Evolutionary conservation across 2,113 vertebrate species (phyloP).

Genomic region (Amazona vittata): DNA sequence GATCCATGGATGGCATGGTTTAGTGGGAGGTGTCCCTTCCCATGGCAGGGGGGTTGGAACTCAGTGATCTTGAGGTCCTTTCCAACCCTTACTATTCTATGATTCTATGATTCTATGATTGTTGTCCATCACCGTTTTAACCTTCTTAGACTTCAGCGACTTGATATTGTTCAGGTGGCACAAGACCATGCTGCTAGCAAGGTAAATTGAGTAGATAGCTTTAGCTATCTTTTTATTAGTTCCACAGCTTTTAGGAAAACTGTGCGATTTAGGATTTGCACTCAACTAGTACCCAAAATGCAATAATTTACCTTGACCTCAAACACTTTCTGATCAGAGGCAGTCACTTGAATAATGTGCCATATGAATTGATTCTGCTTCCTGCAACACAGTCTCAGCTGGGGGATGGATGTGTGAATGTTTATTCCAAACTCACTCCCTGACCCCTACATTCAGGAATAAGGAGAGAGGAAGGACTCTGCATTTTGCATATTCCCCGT

Average conservation of each 20-base stretch:
- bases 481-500: background rate
- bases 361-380: background rate
- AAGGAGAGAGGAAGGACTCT: background rate
- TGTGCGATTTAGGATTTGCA: background rate
- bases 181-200: background rate
- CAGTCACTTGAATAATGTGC: background rate
- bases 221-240: background rate
- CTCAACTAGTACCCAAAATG: background rate
- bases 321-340: background rate
- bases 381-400: background rate
- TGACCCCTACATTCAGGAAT: background rate
- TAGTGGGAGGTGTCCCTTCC: too few relatives aligned
- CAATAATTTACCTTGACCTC: background rate
- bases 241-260: background rate
- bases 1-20: background rate
- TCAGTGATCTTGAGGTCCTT: too few relatives aligned
- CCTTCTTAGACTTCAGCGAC: background rate
- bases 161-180: background rate
- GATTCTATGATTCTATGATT: background rate
- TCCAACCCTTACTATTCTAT: too few relatives aligned
- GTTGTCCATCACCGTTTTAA: background rate
- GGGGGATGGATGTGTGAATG: rapidly evolving
- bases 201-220: background rate
- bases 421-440: background rate
- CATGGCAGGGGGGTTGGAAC: too few relatives aligned